Evolutionary conservation across 2,888 invertebrate species (phyloP), one percentile per base, ranked within the genome.

Genomic region (Clivina fossor): DNA sequence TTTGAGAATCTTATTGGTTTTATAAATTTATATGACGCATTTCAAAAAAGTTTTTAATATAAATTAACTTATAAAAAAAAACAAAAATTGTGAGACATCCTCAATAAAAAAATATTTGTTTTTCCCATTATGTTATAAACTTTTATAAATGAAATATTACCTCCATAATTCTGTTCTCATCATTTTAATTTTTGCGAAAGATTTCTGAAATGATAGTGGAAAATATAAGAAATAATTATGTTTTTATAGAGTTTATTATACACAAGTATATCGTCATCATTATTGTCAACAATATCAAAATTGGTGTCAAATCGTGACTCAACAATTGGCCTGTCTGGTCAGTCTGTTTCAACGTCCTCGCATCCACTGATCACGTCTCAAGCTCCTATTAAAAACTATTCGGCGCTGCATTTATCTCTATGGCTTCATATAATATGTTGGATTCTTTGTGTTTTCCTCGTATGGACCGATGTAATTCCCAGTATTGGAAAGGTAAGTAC

Each of bases 381-480:
- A 38, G 61, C 65, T 48, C 58, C 61, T 46, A 55, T 57, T 32
- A 69, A 67, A 38, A 58, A 64, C 54, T 66, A 69, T 49, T 69
- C 70, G 28, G 68, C 73, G 4, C 58, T 74, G 43, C 72, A 73
- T 63, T 61, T 76, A 33, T 70, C 72, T 3, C 63, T 74, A 61
- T 78, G 78, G 72, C 70, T 79, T 38, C 80, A 80, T 62, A 64
- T 74, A 33, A 68, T 77, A 40, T 68, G 75, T 19, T 70, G 76
- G 56, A 57, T 74, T n/a, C 64, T 75, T 18, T 68, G 76, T 30
- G 50, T 79, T 44, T 61, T 68, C 2, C 67, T 78, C 40, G 76
- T 76, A 55, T 79, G 78, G 78, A 71, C 78, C 15, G 79, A 80
- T 65, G 72, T 78, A 28, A 67, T 80, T 58, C 78, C 78, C 7